These are phyloP conservation scores for Philopedon plagiatum DNA, from an alignment of 2,888 invertebrate genomes.

Conservation along the genomic window DNA sequence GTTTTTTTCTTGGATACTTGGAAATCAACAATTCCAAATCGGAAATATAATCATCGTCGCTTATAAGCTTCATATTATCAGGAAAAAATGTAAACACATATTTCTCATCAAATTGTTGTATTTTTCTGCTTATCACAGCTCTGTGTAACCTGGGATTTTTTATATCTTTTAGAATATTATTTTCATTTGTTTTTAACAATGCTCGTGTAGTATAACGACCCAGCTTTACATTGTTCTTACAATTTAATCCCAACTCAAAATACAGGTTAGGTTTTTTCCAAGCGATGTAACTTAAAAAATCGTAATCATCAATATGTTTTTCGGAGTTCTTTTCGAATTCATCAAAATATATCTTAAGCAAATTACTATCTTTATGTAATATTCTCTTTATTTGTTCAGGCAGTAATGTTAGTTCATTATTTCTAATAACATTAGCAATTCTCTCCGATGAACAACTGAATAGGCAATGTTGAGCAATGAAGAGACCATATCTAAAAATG, in stretches of 20 bases:
- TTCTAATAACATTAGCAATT: conserved; percentile 47
- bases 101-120: conserved; percentile 40
- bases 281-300: conserved; percentile 47
- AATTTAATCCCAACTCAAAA: conserved; percentile 39
- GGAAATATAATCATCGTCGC: not conserved
- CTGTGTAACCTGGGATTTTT: conserved; percentile 38
- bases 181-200: conserved; percentile 38
- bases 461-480: conserved; percentile 50
- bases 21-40: conserved; percentile 24
- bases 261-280: conserved; percentile 48
- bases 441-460: conserved; percentile 54
- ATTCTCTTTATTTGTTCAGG: conserved; percentile 53
- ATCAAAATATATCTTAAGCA: conserved; percentile 50
- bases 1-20: conserved; percentile 49
- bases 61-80: conserved; percentile 30
- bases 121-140: conserved; percentile 41
- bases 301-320: conserved; percentile 35
- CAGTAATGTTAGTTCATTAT: conserved; percentile 47
- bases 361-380: conserved; percentile 46
- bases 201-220: conserved; percentile 51
- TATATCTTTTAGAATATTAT: conserved; percentile 43
- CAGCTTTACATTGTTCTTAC: conserved; percentile 15
- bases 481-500: conserved; percentile 56
- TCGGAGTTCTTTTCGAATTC: conserved; percentile 28
- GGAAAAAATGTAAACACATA: conserved; percentile 47